Evolutionary conservation across 2,797 vertebrate genomes (phyloP), one percentile per base, ranked within the genome.

Genomic region (Acanthopagrus latus): DNA sequence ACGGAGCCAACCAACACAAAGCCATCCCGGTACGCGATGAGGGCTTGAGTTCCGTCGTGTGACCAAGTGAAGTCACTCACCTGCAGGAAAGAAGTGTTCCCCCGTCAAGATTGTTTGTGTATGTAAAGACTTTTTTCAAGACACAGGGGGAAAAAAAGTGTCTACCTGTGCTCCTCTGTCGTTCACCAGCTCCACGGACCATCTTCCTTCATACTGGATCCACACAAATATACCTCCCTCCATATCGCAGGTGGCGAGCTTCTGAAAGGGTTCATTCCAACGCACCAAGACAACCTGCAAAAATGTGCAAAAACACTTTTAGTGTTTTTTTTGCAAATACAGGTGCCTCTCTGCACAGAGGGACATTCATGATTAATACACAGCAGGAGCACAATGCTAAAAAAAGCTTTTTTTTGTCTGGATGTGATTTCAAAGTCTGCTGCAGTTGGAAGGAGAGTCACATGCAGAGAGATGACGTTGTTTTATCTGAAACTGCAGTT

Each of bases 51-150:
- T 73, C 98, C 98, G 72, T 99, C 98, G 18, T 99, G 98, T 90
- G 98, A 99, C 98, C 98, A 99, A 0, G 98, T 99, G 89, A 99
- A 99, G 90, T 99, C 98, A 86, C 98, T 99, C 89, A 99, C 98
- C 98, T 99, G 73, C 11, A 54, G 41, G 64, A 65, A 44, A 56
- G 44, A 76, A 12, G 65, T 10, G 18, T 20, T 65, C 44, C 43
- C 38, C 7, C 6, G 3, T 59, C 2, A 48, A 51, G 25, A 46
- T 3, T 3, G 38, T 47, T 8, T 67, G 33, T 23, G 3, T 67
- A 3, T 27, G 14, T 21, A 27, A 21, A 27, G 23, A 17, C 38
- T 10, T 38, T 38, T 38, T 38, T 10, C 38, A 10, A 38, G 38
- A 10, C 38, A 2, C 38, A 38, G 38, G 4, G 6, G 6, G 9